phyloP scores from a whole-genome alignment of 2,888 invertebrate species.

The Hemithea aestivaria region DNA sequence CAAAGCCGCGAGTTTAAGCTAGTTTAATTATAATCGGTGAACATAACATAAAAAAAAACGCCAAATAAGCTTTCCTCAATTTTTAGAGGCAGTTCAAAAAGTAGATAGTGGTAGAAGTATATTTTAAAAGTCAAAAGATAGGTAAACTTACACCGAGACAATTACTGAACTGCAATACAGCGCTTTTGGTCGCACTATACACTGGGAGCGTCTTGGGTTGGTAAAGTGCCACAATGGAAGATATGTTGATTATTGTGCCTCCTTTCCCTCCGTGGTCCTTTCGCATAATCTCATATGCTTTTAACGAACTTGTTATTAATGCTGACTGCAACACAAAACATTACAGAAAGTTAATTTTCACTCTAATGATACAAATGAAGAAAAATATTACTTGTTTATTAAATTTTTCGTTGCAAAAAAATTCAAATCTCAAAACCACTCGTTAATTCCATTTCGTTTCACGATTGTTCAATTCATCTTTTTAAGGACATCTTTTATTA shows the following conservation, averaged over 20 bases:
- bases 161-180: slow-evolving; percentile 63
- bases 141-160: slow-evolving; percentile 58
- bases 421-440: too few species aligned
- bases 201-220: slow-evolving; percentile 47
- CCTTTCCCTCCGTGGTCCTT: slow-evolving; percentile 56
- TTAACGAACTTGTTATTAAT: slow-evolving; percentile 54
- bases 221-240: slow-evolving; percentile 54
- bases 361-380: too few species aligned
- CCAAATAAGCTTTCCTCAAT: too few species aligned
- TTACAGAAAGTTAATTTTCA: not conserved
- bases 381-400: too few species aligned
- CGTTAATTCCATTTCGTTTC: too few species aligned
- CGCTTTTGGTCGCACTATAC: slow-evolving; percentile 62
- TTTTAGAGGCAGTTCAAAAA: too few species aligned
- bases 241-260: slow-evolving; percentile 63
- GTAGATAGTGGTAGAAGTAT: not conserved
- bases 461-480: too few species aligned
- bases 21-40: too few species aligned
- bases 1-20: too few species aligned
- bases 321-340: slow-evolving; percentile 55
- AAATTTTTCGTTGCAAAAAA: too few species aligned
- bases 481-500: too few species aligned
- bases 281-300: slow-evolving; percentile 59
- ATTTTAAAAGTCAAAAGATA: not conserved
- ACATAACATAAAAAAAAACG: too few species aligned